phyloP scores from a whole-genome alignment of 2,888 invertebrate genomes.

The Caenorhabditis sinica region DNA sequence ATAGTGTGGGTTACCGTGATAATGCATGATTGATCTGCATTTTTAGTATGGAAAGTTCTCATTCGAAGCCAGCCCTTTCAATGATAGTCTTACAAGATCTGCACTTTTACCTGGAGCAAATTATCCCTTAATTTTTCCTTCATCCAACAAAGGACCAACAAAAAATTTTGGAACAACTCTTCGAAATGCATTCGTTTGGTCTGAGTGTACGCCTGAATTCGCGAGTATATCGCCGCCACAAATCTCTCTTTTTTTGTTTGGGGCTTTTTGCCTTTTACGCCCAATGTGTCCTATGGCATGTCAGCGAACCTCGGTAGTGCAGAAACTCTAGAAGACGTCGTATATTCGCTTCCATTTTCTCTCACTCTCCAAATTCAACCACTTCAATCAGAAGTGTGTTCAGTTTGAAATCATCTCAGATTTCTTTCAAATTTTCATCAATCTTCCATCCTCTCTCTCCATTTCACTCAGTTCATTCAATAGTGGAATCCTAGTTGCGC shows the following conservation, averaged over 20 bases:
- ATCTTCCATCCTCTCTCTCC: conserved; percentile 12
- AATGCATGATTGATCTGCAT: too few relatives aligned
- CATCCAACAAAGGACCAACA: background rate
- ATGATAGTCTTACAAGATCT: too few relatives aligned
- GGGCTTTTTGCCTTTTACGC: conserved; percentile 39
- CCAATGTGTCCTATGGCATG: conserved; percentile 38
- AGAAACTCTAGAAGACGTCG: conserved; percentile 54
- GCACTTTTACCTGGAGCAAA: background rate
- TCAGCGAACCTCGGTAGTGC: conserved; percentile 39
- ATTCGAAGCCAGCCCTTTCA: too few relatives aligned
- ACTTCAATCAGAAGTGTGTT: conserved; percentile 65
- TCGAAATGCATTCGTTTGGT: conserved; percentile 51
- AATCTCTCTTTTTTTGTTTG: conserved; percentile 48
- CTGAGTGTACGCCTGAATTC: conserved; percentile 28
- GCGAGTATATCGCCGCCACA: conserved; percentile 63
- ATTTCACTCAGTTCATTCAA: conserved; percentile 7
- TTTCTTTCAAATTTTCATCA: conserved; percentile 51
- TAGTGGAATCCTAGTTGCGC: conserved; percentile 26
- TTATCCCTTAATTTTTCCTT: conserved; percentile 22
- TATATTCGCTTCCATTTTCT: conserved; percentile 9
- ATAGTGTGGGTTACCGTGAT: too few relatives aligned
- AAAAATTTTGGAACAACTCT: conserved; percentile 53
- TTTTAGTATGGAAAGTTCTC: too few relatives aligned
- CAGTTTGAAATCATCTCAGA: conserved; percentile 58
- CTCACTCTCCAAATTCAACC: conserved; percentile 45